A percentile compares a stretch with the other conserved stretches of the same genome.
These are phyloP conservation scores for Colius striatus DNA, from an alignment of 2,113 vertebrate species.

Conservation along the genomic window DNA sequence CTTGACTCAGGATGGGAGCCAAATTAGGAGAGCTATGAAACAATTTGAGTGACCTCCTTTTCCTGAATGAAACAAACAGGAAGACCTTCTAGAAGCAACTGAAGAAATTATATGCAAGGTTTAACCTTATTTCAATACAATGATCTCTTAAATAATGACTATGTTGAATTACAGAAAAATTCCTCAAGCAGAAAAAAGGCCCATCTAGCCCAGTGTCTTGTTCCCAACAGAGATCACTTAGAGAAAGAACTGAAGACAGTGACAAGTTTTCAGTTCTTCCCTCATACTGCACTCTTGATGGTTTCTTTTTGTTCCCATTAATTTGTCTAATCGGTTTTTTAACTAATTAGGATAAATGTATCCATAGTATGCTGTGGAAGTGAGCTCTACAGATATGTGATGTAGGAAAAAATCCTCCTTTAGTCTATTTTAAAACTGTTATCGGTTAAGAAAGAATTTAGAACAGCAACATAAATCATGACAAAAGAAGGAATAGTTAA, in stretches of 20 bases:
- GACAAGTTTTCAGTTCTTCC: neutral
- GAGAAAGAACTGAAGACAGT: neutral
- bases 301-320: neutral
- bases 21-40: neutral
- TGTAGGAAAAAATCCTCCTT: neutral
- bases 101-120: neutral
- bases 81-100: neutral
- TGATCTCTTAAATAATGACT: neutral
- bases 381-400: neutral
- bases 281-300: neutral
- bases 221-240: neutral
- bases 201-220: neutral
- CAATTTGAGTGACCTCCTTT: neutral
- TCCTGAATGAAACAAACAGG: neutral
- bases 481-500: neutral
- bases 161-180: neutral
- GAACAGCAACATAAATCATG: neutral
- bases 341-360: neutral
- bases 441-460: neutral
- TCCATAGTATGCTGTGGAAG: rapidly evolving
- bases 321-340: neutral
- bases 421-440: neutral
- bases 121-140: neutral
- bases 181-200: neutral
- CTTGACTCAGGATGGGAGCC: neutral